Evolutionary conservation across 2,113 vertebrate species (phyloP), one percentile per base, ranked within the genome.

Genomic region (Channa maculata): DNA sequence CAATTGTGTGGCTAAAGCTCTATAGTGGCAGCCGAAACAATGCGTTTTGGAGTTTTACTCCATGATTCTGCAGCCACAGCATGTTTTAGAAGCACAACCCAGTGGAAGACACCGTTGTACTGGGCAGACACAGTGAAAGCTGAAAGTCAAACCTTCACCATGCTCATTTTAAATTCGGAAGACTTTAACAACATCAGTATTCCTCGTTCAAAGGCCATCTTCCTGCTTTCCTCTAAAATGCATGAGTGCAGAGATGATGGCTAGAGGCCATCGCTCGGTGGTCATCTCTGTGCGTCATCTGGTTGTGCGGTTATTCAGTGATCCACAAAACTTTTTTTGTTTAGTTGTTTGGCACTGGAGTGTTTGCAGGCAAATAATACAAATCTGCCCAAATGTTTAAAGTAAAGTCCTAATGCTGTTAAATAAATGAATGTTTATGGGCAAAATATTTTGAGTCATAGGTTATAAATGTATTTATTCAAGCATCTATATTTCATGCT

Each of bases 111-210:
- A 24, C 24, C 24, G 24, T 24, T 24, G 24, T 24, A 24, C 24
- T 24, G 24, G 24, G 24, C 24, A 24, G 24, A 24, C 33, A 55
- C n/a, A 1, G 39, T 14, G 33, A 51, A 51, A 70, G 9, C 24
- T 41, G 37, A 58, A 72, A 67, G 5, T 6, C 33, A 79, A 58
- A 74, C 6, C 10, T 63, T 57, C 11, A 34, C 5, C 11, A 15
- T 33, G 38, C 13, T 9, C 36, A 44, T 50, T 76, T 44, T 44
- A 14, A 54, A 64, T 53, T 24, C 5, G 61, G n/a, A 61, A 13
- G 50, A 7, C 24, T 76, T 52, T 55, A 59, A 63, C 49, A 54
- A 5, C 62, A 76, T 55, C 49, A 82, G 57, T 51, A 79, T 55
- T 79, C 49, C 37, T 72, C 57, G 39, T 68, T 74, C 33, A 71